Evolutionary conservation across 2,113 vertebrate species (phyloP).

Genomic region (Petrocephalus microphthalmus): DNA sequence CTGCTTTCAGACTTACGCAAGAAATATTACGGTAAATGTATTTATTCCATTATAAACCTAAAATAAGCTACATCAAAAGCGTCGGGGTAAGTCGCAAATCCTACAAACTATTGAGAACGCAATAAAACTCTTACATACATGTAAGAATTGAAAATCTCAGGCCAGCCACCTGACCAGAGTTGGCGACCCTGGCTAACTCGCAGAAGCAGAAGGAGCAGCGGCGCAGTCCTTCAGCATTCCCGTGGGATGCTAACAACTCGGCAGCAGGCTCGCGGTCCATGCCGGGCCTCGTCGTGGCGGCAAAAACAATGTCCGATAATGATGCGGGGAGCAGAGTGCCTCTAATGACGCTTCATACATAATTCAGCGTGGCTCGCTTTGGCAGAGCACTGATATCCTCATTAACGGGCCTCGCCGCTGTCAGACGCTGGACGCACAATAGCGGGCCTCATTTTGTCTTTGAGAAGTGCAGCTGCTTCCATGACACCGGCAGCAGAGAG

Average conservation of each 20-base stretch:
- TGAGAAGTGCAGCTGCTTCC: constrained; percentile 99
- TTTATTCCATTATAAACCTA: too few species aligned
- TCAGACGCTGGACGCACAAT: constrained; percentile 99
- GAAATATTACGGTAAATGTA: too few species aligned
- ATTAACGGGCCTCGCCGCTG: constrained; percentile 98
- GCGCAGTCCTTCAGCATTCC: constrained; percentile 78
- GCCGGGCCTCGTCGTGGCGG: constrained; percentile 94
- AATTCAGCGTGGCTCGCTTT: constrained; percentile 99
- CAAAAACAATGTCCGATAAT: constrained; percentile 99
- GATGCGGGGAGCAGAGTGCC: constrained; percentile 93
- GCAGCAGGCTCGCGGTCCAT: constrained; percentile 65
- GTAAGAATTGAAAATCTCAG: too few species aligned
- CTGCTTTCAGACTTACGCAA: too few species aligned
- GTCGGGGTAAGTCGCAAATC: too few species aligned
- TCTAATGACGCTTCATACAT: constrained; percentile 99
- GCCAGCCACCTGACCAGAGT: too few species aligned
- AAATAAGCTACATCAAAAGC: too few species aligned
- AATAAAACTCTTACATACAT: too few species aligned
- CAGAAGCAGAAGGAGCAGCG: constrained; percentile 68
- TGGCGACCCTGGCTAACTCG: too few species aligned
- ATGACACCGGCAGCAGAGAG: constrained; percentile 96
- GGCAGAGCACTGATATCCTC: constrained; percentile 99
- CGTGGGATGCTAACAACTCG: constrained; percentile 80
- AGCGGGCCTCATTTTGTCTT: constrained; percentile 99
- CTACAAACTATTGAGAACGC: too few species aligned